phyloP scores from a whole-genome alignment of 2,888 invertebrate genomes.

The Loripinus fragilis region DNA sequence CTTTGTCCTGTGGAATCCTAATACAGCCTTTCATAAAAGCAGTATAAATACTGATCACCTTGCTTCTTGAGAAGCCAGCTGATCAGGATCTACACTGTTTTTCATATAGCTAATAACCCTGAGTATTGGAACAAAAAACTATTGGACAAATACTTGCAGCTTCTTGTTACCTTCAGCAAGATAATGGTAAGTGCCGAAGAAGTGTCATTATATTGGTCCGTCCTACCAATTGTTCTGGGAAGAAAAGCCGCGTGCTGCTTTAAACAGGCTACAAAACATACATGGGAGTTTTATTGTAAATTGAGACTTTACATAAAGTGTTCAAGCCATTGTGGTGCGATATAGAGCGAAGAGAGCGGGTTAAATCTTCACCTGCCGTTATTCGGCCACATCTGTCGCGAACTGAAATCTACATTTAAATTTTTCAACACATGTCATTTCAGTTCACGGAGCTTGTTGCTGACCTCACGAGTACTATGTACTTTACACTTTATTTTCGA shows the following conservation, averaged over 20 bases:
- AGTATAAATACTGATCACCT: too few relatives aligned
- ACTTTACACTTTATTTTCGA: not conserved
- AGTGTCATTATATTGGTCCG: conserved; percentile 9
- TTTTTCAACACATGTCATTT: conserved; percentile 10
- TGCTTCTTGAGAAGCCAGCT: too few relatives aligned
- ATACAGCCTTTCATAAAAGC: too few relatives aligned
- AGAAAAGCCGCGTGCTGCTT: conserved; percentile 8
- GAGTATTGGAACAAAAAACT: too few relatives aligned
- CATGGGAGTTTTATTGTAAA: conserved; percentile 7
- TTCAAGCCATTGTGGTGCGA: conserved; percentile 1
- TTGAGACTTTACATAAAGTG: conserved; percentile 9
- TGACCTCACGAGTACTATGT: not conserved
- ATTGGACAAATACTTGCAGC: too few relatives aligned
- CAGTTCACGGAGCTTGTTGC: not conserved
- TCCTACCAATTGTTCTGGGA: conserved; percentile 9
- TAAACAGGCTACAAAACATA: not conserved
- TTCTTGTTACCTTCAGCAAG: not conserved
- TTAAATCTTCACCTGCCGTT: conserved; percentile 1
- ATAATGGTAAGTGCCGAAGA: not conserved
- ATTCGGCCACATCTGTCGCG: conserved; percentile 12
- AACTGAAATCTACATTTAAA: not conserved
- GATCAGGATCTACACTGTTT: too few relatives aligned
- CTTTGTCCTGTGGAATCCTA: too few relatives aligned
- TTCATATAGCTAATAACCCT: too few relatives aligned
- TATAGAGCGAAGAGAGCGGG: conserved; percentile 5